phyloP scores from a whole-genome alignment of 2,797 vertebrate genomes.

The Oreonectes daqikongensis region DNA sequence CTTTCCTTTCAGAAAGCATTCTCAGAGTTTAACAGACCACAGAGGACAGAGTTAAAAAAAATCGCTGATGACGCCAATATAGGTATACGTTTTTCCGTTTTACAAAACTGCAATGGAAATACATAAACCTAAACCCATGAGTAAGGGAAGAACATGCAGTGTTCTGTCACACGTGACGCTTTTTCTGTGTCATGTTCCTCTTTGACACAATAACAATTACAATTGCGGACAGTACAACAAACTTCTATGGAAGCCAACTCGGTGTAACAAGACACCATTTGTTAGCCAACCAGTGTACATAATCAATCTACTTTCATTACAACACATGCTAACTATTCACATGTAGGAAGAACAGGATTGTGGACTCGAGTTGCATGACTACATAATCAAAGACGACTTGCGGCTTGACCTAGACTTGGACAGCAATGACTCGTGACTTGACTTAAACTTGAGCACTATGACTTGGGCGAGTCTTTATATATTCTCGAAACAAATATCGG shows the following conservation, averaged over 20 bases:
- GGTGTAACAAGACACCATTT: background rate
- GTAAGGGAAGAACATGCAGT: background rate
- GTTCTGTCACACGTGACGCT: background rate
- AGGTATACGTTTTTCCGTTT: no score
- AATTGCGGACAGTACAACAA: background rate
- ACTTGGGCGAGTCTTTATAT: no score
- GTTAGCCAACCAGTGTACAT: background rate
- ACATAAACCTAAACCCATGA: background rate
- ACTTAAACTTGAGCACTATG: no score
- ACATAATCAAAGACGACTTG: no score
- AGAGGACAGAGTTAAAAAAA: background rate
- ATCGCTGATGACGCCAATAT: background rate
- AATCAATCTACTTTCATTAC: background rate
- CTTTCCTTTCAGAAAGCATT: background rate
- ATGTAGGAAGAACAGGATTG: no score
- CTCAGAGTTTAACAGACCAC: background rate
- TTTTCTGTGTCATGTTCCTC: constrained; percentile 8
- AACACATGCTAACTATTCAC: background rate
- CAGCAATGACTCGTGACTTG: no score
- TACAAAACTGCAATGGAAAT: background rate
- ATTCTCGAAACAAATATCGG: no score
- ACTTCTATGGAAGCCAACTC: constrained; percentile 5
- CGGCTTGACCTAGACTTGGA: no score
- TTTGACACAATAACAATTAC: constrained; percentile 12
- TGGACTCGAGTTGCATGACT: no score